These are phyloP conservation scores for Eunapius fragilis DNA, from an alignment of 37 sponge, comb jelly and placozoan genomes.

Conservation along the genomic window DNA sequence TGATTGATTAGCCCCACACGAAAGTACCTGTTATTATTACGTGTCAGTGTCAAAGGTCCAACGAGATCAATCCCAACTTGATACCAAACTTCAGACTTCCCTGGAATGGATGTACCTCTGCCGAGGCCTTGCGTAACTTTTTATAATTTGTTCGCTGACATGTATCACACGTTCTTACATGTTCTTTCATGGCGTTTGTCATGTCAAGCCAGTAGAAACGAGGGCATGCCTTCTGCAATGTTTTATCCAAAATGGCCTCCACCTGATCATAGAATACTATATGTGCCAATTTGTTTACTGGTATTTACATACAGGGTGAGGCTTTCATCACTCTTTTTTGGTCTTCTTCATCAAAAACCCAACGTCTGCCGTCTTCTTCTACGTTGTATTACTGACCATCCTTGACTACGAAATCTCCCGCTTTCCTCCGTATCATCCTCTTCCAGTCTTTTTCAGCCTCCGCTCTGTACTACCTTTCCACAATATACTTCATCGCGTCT, in stretches of 20 bases:
- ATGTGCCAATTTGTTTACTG: background rate
- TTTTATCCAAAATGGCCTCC: slow-evolving; percentile 43
- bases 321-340: slow-evolving; percentile 1
- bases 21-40: no score
- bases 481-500: no score
- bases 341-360: slow-evolving; percentile 5
- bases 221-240: slow-evolving; percentile 4
- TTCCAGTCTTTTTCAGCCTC: no score
- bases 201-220: slow-evolving; percentile 12
- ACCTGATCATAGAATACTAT: no score
- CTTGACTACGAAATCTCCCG: no score
- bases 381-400: no score
- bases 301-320: background rate
- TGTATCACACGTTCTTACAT: slow-evolving; percentile 17
- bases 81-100: slow-evolving; percentile 8
- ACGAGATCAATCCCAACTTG: background rate
- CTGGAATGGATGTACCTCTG: slow-evolving; percentile 24
- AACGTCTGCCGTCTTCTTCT: background rate
- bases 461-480: no score
- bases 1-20: no score
- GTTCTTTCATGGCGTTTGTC: slow-evolving; percentile 4
- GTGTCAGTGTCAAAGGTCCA: no score
- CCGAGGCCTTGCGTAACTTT: background rate
- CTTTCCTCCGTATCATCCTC: no score
- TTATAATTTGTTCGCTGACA: slow-evolving; percentile 35